phyloP scores from a whole-genome alignment of 2,888 invertebrate genomes.

The Cetonia aurata region DNA sequence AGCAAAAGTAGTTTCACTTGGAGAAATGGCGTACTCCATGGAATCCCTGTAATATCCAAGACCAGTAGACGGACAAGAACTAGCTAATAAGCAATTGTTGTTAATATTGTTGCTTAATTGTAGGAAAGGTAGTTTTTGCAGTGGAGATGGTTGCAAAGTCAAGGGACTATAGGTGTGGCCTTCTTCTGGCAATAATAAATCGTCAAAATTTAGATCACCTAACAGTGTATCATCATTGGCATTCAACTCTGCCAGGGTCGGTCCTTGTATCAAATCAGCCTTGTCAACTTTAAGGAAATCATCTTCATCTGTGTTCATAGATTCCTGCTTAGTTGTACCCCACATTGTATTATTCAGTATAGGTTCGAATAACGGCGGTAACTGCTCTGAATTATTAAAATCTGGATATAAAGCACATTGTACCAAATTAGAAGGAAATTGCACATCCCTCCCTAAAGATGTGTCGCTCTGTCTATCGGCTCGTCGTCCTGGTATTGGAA shows the following conservation, averaged over 20 bases:
- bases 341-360: slow-evolving; percentile 66
- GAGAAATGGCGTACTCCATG: slow-evolving; percentile 41
- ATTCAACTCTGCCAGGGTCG: slow-evolving; percentile 87
- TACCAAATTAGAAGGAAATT: slow-evolving; percentile 71
- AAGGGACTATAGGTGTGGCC: slow-evolving; percentile 60
- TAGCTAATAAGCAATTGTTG: slow-evolving; percentile 49
- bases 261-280: slow-evolving; percentile 84
- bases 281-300: slow-evolving; percentile 92
- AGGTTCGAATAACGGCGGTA: slow-evolving; percentile 62
- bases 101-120: slow-evolving; percentile 42
- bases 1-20: slow-evolving; percentile 59
- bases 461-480: slow-evolving; percentile 64
- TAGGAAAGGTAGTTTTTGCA: slow-evolving; percentile 30
- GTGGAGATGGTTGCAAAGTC: slow-evolving; percentile 16
- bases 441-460: slow-evolving; percentile 68
- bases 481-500: slow-evolving; percentile 73
- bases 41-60: slow-evolving; percentile 54
- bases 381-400: slow-evolving; percentile 61
- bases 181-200: slow-evolving; percentile 81
- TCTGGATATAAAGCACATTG: slow-evolving; percentile 70
- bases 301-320: slow-evolving; percentile 85
- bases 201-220: slow-evolving; percentile 89
- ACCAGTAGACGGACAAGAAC: slow-evolving; percentile 59
- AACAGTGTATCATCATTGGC: slow-evolving; percentile 86
- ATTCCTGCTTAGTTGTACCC: slow-evolving; percentile 63